These are phyloP conservation scores for Drosophila testacea DNA, from an alignment of 2,888 invertebrate genomes.

Conservation along the genomic window DNA sequence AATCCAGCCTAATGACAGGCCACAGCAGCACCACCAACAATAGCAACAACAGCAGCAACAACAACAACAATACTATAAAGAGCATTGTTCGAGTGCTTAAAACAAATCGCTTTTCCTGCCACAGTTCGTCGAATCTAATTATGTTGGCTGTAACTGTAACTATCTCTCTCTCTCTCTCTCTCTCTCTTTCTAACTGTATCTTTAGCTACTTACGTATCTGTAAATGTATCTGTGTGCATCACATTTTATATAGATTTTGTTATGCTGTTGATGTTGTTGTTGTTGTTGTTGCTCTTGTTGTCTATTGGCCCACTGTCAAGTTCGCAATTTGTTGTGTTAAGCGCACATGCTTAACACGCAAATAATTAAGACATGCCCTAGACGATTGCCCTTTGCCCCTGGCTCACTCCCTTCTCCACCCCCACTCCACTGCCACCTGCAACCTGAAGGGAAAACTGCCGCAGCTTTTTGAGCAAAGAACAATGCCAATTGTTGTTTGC, in stretches of 20 bases:
- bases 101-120: conserved; percentile 65
- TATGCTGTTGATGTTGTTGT: no score
- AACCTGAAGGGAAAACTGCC: neutral
- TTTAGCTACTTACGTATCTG: conserved; percentile 3
- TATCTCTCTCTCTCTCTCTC: conserved; percentile 1
- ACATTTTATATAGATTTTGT: conserved; percentile 4
- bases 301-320: conserved; percentile 43
- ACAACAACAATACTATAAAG: neutral
- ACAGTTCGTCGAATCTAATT: conserved; percentile 52
- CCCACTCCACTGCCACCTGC: neutral
- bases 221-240: conserved; percentile 11
- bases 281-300: conserved; percentile 2
- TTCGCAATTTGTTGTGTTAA: conserved; percentile 61
- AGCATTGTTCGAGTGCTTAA: conserved; percentile 45
- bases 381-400: neutral
- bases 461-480: conserved; percentile 46
- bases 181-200: conserved; percentile 2
- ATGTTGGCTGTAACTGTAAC: conserved; percentile 31
- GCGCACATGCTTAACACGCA: conserved; percentile 65
- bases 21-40: conserved; percentile 7
- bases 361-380: conserved; percentile 60
- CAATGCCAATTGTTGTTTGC: conserved; percentile 63
- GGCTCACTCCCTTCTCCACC: fast-evolving
- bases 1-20: conserved; percentile 58
- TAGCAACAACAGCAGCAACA: conserved; percentile 4